These are phyloP conservation scores for Bothrops jararaca DNA, from an alignment of 2,113 vertebrate species.

Conservation along the genomic window DNA sequence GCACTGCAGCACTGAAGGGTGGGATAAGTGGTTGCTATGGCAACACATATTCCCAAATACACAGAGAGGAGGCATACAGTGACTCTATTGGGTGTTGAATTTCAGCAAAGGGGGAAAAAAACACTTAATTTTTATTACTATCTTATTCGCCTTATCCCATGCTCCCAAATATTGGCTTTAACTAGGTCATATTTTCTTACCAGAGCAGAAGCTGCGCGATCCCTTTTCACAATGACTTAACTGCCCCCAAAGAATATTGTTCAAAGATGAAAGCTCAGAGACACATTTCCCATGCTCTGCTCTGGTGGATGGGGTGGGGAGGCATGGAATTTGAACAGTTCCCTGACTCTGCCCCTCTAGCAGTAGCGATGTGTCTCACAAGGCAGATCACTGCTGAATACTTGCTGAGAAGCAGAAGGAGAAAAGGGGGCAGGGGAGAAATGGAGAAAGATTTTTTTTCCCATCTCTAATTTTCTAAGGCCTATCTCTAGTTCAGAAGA, in stretches of 20 bases:
- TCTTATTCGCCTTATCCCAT: background rate
- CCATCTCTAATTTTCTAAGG: background rate
- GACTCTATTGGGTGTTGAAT: constrained; percentile 71
- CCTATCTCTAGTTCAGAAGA: background rate
- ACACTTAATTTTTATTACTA: background rate
- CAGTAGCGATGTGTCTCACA: background rate
- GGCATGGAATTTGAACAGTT: background rate
- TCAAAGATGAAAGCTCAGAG: background rate
- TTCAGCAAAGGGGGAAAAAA: constrained; percentile 50
- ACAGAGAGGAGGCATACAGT: constrained; percentile 45
- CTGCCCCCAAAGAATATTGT: constrained; percentile 60
- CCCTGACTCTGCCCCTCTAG: background rate
- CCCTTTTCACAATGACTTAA: constrained; percentile 62
- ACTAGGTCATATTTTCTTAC: constrained; percentile 75
- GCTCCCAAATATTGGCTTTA: constrained; percentile 59
- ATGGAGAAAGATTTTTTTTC: background rate
- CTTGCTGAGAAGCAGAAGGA: background rate
- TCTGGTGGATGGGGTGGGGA: background rate
- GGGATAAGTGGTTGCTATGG: constrained; percentile 56
- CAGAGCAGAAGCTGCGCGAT: constrained; percentile 56
- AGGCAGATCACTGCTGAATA: background rate
- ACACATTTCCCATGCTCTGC: background rate
- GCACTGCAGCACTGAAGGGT: constrained; percentile 40
- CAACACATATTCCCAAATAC: constrained; percentile 63
- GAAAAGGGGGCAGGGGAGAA: background rate